Evolutionary conservation across 2,888 invertebrate species (phyloP).

Genomic region (Rhogogaster chlorosoma): DNA sequence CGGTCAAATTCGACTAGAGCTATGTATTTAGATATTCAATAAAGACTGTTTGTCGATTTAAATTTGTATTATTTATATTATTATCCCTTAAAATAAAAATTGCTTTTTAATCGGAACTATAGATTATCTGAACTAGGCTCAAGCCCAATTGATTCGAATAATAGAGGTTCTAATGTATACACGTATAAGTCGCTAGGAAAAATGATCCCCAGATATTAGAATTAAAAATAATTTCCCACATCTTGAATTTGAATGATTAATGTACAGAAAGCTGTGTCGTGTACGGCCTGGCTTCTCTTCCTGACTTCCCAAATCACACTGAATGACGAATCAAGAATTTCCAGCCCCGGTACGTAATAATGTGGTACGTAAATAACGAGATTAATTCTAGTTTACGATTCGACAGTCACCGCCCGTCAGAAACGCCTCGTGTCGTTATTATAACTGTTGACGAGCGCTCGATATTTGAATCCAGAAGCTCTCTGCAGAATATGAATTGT

Average conservation of each 20-base stretch:
- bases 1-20: no score
- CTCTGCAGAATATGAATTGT: neutral
- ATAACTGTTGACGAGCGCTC: neutral
- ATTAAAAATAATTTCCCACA: neutral
- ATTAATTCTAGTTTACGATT: constrained; percentile 18
- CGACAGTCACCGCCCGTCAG: neutral
- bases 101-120: no score
- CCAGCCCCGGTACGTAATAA: neutral
- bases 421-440: constrained; percentile 8
- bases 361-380: constrained; percentile 14
- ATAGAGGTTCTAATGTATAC: no score
- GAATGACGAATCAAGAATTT: neutral
- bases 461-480: neutral
- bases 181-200: neutral
- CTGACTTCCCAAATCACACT: neutral
- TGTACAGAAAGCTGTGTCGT: neutral
- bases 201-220: neutral
- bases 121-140: no score
- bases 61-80: no score
- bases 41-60: no score
- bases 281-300: neutral
- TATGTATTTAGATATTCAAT: no score
- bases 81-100: no score
- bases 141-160: no score
- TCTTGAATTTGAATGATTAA: neutral